Evolutionary conservation across 2,113 vertebrate genomes (phyloP).

Genomic region (Turdus rufiventris): DNA sequence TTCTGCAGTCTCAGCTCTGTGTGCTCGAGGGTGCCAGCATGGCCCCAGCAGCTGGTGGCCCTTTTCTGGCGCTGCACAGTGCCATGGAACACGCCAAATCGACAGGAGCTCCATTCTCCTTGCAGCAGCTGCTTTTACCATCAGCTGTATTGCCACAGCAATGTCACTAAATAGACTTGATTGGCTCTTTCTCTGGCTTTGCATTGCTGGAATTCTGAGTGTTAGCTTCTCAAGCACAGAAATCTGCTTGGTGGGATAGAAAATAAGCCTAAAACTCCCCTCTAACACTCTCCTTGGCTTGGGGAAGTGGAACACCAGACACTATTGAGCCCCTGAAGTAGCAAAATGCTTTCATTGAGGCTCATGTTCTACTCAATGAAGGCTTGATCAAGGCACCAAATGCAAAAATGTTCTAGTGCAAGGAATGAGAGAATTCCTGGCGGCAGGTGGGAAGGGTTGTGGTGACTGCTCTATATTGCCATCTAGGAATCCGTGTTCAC

Average conservation of each 20-base stretch:
- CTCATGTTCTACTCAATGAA: background rate
- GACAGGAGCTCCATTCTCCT: background rate
- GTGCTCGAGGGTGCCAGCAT: accelerated
- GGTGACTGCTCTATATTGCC: background rate
- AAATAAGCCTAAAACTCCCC: background rate
- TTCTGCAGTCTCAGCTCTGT: background rate
- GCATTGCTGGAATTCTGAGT: background rate
- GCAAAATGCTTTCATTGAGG: background rate
- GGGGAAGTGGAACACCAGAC: background rate
- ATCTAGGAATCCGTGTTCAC: background rate
- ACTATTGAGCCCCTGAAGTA: background rate
- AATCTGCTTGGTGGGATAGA: background rate
- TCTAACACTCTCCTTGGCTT: background rate
- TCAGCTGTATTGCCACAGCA: background rate
- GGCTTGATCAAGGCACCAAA: background rate
- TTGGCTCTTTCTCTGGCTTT: background rate
- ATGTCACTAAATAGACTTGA: background rate
- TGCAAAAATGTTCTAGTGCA: background rate
- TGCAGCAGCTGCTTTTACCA: background rate
- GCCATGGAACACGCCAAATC: accelerated
- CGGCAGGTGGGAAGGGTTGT: background rate
- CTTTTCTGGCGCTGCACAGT: background rate
- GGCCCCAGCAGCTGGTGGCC: background rate
- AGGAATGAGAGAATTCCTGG: accelerated
- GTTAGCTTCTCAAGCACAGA: background rate